A percentile compares a stretch with the other conserved stretches of the same genome.
Conservation (phyloP, 2,797 vertebrate species). For the Denticeps clupeoides region DNA sequence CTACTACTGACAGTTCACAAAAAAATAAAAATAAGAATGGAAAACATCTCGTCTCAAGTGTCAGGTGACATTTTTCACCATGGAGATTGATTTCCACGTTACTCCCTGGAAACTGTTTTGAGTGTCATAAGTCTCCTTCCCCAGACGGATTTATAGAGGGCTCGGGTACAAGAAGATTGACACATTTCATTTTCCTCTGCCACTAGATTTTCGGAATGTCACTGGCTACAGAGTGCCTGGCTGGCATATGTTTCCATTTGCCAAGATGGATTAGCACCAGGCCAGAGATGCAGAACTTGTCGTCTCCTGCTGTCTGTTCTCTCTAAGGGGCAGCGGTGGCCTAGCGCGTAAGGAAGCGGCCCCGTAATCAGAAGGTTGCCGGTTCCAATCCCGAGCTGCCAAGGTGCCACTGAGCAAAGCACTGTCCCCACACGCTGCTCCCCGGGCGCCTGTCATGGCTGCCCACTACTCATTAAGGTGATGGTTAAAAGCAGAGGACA, state of each 20-base stretch:
- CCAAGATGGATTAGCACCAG: constrained; percentile 36
- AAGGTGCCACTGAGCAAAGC: too few relatives aligned
- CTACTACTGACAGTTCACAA: constrained; percentile 19
- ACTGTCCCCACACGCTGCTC: too few relatives aligned
- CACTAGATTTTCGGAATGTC: constrained; percentile 18
- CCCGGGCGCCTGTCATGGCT: too few relatives aligned
- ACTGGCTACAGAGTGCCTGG: constrained; percentile 33
- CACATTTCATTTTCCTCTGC: constrained; percentile 37
- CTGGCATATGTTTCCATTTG: constrained; percentile 37
- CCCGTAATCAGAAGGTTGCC: too few relatives aligned
- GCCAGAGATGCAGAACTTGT: constrained; percentile 25
- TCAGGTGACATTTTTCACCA: constrained; percentile 20
- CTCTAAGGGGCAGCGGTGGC: too few relatives aligned
- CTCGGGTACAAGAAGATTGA: constrained; percentile 35
- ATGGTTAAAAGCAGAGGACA: too few relatives aligned
- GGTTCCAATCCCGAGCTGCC: too few relatives aligned
- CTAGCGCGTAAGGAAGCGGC: too few relatives aligned
- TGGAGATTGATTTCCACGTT: constrained; percentile 22
- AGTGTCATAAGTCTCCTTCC: constrained; percentile 15
- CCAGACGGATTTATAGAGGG: constrained; percentile 7
- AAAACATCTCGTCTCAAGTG: constrained; percentile 8
- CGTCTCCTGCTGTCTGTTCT: constrained; percentile 24
- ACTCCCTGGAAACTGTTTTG: constrained; percentile 22
- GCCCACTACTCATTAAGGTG: too few relatives aligned
- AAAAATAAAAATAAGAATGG: constrained; percentile 34